Base-by-base conservation (phyloP, 2,113 vertebrate genomes). In the Burhinus bistriatus region DNA sequence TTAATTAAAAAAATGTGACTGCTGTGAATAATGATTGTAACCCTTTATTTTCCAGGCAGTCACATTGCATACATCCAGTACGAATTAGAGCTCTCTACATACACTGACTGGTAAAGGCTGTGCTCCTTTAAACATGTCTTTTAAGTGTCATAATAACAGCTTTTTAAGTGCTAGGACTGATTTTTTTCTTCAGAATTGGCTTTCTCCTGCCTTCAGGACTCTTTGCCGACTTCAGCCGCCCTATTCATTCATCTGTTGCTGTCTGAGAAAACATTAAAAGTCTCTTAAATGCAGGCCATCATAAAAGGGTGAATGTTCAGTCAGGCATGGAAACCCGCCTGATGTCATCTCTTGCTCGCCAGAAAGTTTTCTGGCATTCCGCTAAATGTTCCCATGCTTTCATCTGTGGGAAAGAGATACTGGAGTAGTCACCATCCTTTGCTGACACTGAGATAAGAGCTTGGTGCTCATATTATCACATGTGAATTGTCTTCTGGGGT, bases 1-100 rank as follows among this genome's bases (percentile, higher is more conserved):
- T 93, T 98, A 98, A 98, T 98, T 98, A 98, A 98, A 98, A 97
- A 84, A 96, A 87, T 90, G 97, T 96, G 97, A 96, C 94, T 88
- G 88, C 51, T 95, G 78, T 81, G 82, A 82, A 86, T 93, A 97
- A 83, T 90, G 95, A 97, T 90, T 45, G 58, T 94, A 96, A 97
- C 96, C 49, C 91, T 94, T 95, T 81, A 14, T 88, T 94, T 96
- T 92, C 90, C 68, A 72, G 72, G 21, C 38, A 81, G 65, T 55
- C 51, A 36, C n/a, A 55, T 5, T 78, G 64, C 19, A 30, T 59
- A 11, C 7, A 17, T 54, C 18, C 54, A 40, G n/a, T 45, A 16
- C 34, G 38, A 88, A n/a, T 76, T 61, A 70, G 58, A 89, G 19
- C 45, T 64, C 11, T 92, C 17, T 65, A 9, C 22, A 27, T 72